Conservation (phyloP, 2,113 vertebrate species). For the Odontophorus gujanensis region DNA sequence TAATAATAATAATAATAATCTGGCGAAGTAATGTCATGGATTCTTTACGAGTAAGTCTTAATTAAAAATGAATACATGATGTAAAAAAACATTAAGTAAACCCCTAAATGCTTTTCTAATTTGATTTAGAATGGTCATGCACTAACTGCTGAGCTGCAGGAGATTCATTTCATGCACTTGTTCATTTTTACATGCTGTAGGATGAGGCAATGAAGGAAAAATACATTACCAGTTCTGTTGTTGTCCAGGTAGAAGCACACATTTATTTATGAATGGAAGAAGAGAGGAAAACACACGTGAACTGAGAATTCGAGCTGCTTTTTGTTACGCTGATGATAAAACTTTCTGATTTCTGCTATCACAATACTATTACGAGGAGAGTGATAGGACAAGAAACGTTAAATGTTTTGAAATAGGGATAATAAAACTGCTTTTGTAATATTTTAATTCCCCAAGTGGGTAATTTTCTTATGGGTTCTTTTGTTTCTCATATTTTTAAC, state of each 20-base stretch:
- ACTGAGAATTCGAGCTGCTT: not conserved
- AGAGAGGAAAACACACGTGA: not conserved
- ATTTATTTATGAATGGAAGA: not conserved
- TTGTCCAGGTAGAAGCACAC: not conserved
- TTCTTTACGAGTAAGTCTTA: not conserved
- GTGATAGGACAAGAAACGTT: not conserved
- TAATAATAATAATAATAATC: fast-evolving
- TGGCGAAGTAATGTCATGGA: not conserved
- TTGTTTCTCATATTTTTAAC: not conserved
- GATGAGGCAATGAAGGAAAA: not conserved
- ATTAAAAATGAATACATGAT: not conserved
- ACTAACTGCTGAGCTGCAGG: not conserved
- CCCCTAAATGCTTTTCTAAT: fast-evolving
- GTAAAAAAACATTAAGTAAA: not conserved
- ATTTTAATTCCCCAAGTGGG: not conserved
- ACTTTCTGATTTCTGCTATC: not conserved
- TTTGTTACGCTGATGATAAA: not conserved
- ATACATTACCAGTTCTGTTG: not conserved
- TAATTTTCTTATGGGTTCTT: not conserved
- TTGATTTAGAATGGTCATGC: fast-evolving
- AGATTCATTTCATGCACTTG: not conserved
- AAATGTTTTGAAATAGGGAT: not conserved
- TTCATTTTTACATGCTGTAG: not conserved
- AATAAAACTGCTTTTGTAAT: not conserved
- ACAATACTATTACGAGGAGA: not conserved